Base-by-base conservation (phyloP, 2,888 invertebrate species). In the Thymelicus acteon region DNA sequence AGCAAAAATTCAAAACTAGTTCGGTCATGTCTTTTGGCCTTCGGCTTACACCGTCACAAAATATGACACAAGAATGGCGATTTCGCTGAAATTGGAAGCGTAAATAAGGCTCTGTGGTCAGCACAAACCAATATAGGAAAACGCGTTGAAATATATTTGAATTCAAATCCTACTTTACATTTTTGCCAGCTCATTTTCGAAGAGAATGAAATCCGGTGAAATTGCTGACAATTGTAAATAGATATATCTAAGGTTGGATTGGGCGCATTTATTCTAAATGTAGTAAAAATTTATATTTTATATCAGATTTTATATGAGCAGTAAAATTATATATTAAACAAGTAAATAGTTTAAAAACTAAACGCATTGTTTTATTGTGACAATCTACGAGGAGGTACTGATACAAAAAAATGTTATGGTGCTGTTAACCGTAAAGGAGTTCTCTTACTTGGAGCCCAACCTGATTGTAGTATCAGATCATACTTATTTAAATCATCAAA, bases 51-150 rank as follows among this genome's bases (percentile, higher is more conserved):
- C 12, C 24, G 54, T 24, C 54, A 54, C 24, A 24, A 54, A 52
- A 54, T 54, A 54, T 54, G 54, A 54, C 54, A 54, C 24, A 54
- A 19, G 54, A 54, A 54, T 54, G 54, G 54, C 54, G 24, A 54
- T 24, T 54, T 54, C 24, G 19, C 24, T 54, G 54, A 24, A 54
- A 54, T 54, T 54, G 54, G 24, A 54, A 54, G 54, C 54, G 54
- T 54, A 54, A 54, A 54, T 24, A 54, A 24, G 12, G 54, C 19
- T 54, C 7, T 19, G 54, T 54, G 54, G 54, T 19, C 54, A 54
- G 24, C 54, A 24, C 54, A 24, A 24, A 24, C 24, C 54, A 54
- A 54, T 54, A 54, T 54, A 54, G 19, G 54, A 54, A 54, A 54
- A 54, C 24, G 24, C 52, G 52, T 52, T 24, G 54, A 54, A 10